Evolutionary conservation across 2,797 vertebrate genomes (phyloP).

Genomic region (Cyprinella venusta): DNA sequence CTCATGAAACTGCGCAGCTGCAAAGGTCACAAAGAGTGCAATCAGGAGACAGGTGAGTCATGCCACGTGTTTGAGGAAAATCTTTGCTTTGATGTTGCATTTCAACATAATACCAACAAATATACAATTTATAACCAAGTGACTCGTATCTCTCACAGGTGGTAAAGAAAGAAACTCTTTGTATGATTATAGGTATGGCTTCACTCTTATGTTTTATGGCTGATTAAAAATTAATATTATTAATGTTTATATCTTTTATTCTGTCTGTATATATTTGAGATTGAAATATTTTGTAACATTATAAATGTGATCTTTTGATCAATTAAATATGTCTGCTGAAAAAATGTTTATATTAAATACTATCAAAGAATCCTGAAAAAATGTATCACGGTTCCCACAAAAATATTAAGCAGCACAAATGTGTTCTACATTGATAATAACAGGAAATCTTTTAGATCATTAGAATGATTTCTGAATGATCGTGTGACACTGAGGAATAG

Average conservation of each 20-base stretch:
- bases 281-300: not conserved
- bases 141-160: slow-evolving; percentile 75
- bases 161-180: slow-evolving; percentile 89
- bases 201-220: slow-evolving; percentile 49
- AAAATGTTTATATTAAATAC: not conserved
- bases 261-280: not conserved
- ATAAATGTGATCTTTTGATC: not conserved
- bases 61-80: not conserved
- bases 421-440: not conserved
- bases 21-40: slow-evolving; percentile 93
- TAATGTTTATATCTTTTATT: not conserved
- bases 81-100: not conserved
- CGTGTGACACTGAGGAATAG: not conserved
- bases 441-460: not conserved
- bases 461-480: not conserved
- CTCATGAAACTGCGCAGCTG: slow-evolving; percentile 94
- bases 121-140: slow-evolving; percentile 1
- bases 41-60: slow-evolving; percentile 87
- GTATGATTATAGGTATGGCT: slow-evolving; percentile 92
- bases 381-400: not conserved
- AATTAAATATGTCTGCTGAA: not conserved
- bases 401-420: not conserved
- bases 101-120: not conserved
- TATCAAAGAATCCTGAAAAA: not conserved
- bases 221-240: not conserved